Evolutionary conservation across 30 jellyfish, hydroid and myxozoan species (phyloP).

Genomic region (Haliclystus octoradiatus): DNA sequence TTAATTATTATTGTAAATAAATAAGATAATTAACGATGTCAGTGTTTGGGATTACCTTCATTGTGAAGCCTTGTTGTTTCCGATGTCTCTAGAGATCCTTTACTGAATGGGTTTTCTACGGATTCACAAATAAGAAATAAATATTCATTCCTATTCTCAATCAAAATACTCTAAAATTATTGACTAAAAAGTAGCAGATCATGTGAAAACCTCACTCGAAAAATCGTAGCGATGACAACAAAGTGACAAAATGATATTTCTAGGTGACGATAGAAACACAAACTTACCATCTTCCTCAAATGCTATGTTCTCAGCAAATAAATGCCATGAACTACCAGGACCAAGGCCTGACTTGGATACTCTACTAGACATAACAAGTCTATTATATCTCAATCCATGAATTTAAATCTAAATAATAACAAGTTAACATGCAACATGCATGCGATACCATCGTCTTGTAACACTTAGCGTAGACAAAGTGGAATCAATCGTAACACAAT

Average conservation of each 20-base stretch:
- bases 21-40: not conserved
- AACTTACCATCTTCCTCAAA: constrained; percentile 63
- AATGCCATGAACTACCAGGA: constrained; percentile 86
- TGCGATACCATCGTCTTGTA: too few species aligned
- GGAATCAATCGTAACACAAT: too few species aligned
- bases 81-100: constrained; percentile 3
- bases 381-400: not conserved
- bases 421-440: too few species aligned
- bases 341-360: constrained; percentile 70
- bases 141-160: too few species aligned
- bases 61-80: constrained; percentile 73
- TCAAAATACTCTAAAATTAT: too few species aligned
- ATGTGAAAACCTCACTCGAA: too few species aligned
- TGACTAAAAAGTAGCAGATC: too few species aligned
- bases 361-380: constrained; percentile 51
- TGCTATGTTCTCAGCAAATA: constrained; percentile 85
- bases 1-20: too few species aligned
- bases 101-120: not conserved
- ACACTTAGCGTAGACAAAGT: too few species aligned
- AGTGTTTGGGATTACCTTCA: constrained; percentile 41
- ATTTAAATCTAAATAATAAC: too few species aligned
- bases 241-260: not conserved
- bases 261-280: not conserved
- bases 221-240: not conserved
- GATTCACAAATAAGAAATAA: not conserved